Base-by-base conservation (phyloP, 2,113 vertebrate genomes). In the Rallus limicola region DNA sequence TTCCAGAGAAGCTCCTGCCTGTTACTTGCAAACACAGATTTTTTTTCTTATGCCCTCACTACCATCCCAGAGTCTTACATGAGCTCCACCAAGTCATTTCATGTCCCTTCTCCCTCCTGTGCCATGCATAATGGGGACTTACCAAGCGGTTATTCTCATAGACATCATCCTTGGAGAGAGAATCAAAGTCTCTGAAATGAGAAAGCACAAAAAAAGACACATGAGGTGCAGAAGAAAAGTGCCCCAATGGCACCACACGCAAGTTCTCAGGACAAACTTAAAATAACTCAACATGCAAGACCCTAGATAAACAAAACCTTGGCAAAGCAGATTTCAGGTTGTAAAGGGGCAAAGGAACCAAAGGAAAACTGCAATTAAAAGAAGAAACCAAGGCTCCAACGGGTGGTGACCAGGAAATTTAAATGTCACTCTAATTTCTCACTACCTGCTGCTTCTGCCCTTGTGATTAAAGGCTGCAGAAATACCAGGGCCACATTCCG, bases 91-190 rank as follows among this genome's bases (percentile, higher is more conserved):
- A 36, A 84, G 65, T 82, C 58, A 82, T 42, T 79, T 90, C n/a
- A 40, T 4, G 23, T 79, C 59, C 9, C 20, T 44, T 53, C 34
- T 60, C 69, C 80, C 64, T 83, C 76, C 46, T 88, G 50, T 15
- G 38, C 11, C n/a, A 11, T 31, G 86, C 19, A 9, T 42, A 93
- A 75, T 0, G 0, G 64, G 52, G 40, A 99, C 99, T 99, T 95
- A 99, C 99, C 99, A 99, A 97, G 31, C 94, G 98, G 97, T 99
- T 99, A 98, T 99, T 99, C 95, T 99, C 99, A 13, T 99, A 99
- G 88, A 99, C 97, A 34, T 99, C 99, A 94, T 99, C 99, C 97
- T 99, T 99, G 82, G 99, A 99, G 86, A 99, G 99, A 2, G 98
- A 99, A 91, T 98, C 98, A 93, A 99, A 99, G 93, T 99, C 98